Evolutionary conservation across 1,140 invertebrate species (phyloP), one percentile per base, ranked within the genome.

Genomic region (Drosophila mauritiana): DNA sequence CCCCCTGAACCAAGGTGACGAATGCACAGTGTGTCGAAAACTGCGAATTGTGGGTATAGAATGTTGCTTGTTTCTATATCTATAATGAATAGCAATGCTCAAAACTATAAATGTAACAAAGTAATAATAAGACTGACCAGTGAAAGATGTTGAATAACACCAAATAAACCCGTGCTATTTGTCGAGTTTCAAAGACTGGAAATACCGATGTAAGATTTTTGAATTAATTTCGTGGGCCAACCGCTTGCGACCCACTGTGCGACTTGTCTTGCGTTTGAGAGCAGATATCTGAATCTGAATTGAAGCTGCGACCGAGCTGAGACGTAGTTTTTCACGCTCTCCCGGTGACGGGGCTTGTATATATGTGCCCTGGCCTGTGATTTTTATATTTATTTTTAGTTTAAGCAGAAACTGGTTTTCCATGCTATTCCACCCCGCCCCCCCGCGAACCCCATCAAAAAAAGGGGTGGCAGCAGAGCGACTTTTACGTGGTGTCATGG

Each of bases 401-500:
- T 86, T 86, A 88, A 88, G 83, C 83, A 73, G 84, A 86, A 86
- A 86, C 83, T 75, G 79, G 83, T 86, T 86, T 88, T 73, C 58
- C 43, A 8, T 40, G 65, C 43, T 58, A 42, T 63, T 34, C 46
- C 20, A 68, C 59, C 39, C 40, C 6, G 15, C 73, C 59, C 49
- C 40, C 6, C 17, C 1, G 17, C 53, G 34, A 37, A 31, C 74
- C 55, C 49, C 45, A 15, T 5, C 27, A 31, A 31, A 45, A 75
- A 73, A 52, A 20, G 49, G 56, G 39, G 63, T 64, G 34, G 48
- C 48, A 46, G 62, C 54, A 57, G 57, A 62, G 70, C 52, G 56
- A 39, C 73, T 74, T 67, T 59, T 77, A 80, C 73, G 80, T 76
- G 76, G 49, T 88, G 83, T 86, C 84, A 89, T 86, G 79, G 83